Evolutionary conservation across 2,888 invertebrate genomes (phyloP).

Genomic region (Schizotus pectinicornis): DNA sequence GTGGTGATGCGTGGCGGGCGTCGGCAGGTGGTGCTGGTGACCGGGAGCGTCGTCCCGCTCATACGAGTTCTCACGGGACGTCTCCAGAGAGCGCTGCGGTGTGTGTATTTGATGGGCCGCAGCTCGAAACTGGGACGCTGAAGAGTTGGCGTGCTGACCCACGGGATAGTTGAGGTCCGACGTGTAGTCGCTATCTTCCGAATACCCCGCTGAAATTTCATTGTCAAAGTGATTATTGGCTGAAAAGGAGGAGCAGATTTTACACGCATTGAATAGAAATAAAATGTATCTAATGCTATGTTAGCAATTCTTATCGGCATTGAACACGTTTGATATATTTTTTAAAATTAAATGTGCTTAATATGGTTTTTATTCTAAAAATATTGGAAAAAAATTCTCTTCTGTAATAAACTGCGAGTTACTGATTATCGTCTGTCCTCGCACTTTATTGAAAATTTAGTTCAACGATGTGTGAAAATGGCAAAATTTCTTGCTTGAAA

Average conservation of each 20-base stretch:
- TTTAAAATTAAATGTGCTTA: neutral
- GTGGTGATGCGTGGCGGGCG: conserved; percentile 47
- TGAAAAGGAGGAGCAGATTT: conserved; percentile 41
- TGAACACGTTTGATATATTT: no score
- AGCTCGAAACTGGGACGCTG: conserved; percentile 85
- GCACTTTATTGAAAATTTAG: no score
- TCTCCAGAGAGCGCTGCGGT: conserved; percentile 79
- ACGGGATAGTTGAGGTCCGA: conserved; percentile 95
- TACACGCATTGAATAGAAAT: neutral
- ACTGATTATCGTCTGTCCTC: no score
- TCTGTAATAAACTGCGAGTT: no score
- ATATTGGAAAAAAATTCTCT: no score
- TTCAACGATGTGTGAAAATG: no score
- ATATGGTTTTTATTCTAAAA: neutral
- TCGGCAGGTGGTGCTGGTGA: conserved; percentile 45
- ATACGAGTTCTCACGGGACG: conserved; percentile 82
- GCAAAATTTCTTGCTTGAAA: no score
- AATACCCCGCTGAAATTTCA: conserved; percentile 82
- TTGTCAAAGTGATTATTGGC: conserved; percentile 56
- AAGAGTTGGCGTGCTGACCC: conserved; percentile 88
- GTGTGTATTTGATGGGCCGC: conserved; percentile 81
- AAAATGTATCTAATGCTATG: neutral
- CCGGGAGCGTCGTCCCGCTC: conserved; percentile 71
- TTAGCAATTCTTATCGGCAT: no score
- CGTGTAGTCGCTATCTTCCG: conserved; percentile 97